These are phyloP conservation scores for Paradoxurus hermaphroditus DNA, from an alignment of 2,113 vertebrate species.

Conservation along the genomic window DNA sequence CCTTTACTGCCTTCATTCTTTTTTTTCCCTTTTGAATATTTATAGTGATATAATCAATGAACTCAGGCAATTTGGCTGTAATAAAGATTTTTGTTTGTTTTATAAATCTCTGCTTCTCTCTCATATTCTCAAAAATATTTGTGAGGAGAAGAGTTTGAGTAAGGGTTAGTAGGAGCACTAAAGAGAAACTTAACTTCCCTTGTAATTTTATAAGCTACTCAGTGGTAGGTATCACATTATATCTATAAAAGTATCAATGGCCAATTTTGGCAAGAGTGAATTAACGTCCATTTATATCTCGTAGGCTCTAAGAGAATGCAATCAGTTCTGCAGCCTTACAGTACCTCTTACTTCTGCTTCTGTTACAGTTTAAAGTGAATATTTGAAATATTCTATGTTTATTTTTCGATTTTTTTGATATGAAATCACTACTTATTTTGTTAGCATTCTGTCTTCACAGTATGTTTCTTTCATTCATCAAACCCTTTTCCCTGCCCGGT, in stretches of 20 bases:
- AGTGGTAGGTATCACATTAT: not conserved
- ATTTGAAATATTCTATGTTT: constrained; percentile 1
- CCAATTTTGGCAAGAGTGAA: not conserved
- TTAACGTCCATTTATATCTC: not conserved
- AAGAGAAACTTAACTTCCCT: not conserved
- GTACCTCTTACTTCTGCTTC: not conserved
- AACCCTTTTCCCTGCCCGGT: not conserved
- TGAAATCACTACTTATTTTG: not conserved
- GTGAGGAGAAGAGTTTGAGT: not conserved
- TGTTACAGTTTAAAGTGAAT: not conserved
- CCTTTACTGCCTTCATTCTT: fast-evolving
- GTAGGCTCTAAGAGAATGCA: not conserved
- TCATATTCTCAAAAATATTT: not conserved
- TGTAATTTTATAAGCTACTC: not conserved
- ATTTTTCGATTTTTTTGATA: not conserved
- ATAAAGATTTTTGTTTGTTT: not conserved
- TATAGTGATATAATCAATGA: not conserved
- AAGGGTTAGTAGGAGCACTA: not conserved
- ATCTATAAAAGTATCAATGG: not conserved
- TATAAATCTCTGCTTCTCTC: not conserved
- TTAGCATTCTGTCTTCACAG: not conserved
- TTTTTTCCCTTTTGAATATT: not conserved
- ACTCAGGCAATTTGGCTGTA: not conserved
- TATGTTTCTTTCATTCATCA: constrained; percentile 15
- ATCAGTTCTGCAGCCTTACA: not conserved